Evolutionary conservation across 1,140 invertebrate species (phyloP).

Genomic region (Drosophila mayri): DNA sequence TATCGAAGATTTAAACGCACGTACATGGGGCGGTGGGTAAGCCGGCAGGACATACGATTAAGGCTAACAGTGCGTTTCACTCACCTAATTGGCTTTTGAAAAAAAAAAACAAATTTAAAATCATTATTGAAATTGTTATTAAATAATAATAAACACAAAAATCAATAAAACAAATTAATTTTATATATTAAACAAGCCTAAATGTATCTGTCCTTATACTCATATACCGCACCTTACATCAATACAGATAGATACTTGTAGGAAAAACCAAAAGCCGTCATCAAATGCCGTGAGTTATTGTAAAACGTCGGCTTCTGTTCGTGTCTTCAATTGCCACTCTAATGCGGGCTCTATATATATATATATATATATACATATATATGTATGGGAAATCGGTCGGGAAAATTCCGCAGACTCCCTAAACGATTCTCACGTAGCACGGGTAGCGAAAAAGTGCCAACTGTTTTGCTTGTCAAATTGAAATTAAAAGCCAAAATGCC

Average conservation of each 20-base stretch:
- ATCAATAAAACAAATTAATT: neutral
- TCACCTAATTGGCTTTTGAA: neutral
- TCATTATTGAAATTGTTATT: neutral
- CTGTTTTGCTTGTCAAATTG: conserved; percentile 79
- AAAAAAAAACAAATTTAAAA: neutral
- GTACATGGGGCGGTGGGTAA: conserved; percentile 64
- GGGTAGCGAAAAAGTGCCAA: conserved; percentile 62
- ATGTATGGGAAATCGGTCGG: neutral
- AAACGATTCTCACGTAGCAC: conserved; percentile 37
- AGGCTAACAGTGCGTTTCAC: conserved; percentile 24
- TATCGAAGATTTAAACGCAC: conserved; percentile 82
- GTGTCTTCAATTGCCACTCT: conserved; percentile 33
- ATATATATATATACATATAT: neutral
- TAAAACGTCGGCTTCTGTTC: conserved; percentile 61
- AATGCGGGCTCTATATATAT: conserved; percentile 22
- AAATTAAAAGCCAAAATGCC: conserved; percentile 80
- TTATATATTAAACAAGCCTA: neutral
- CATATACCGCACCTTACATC: conserved; percentile 18
- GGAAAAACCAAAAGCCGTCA: conserved; percentile 58
- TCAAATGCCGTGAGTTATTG: conserved; percentile 79
- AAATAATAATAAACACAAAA: neutral
- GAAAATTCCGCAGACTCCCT: conserved; percentile 30
- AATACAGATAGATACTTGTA: conserved; percentile 19
- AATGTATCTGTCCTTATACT: neutral
- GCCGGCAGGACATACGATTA: neutral